phyloP scores from a whole-genome alignment of 2,797 vertebrate species.

The Peromyscus melanophrys region DNA sequence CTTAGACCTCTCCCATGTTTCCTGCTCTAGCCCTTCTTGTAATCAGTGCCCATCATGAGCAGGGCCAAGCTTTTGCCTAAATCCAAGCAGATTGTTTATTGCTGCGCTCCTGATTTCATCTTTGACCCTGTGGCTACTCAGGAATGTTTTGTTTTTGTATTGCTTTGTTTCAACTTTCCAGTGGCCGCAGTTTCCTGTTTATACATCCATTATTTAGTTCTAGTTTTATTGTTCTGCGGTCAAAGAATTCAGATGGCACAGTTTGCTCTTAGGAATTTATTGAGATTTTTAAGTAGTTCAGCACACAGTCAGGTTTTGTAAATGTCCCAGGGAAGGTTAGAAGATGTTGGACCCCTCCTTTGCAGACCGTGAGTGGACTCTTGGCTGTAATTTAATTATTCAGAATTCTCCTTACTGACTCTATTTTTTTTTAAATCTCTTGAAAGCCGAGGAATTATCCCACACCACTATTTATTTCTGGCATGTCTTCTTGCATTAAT shows the following conservation, averaged over 20 bases:
- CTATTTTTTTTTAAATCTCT: not conserved
- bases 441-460: not conserved
- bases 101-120: not conserved
- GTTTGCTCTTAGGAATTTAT: not conserved
- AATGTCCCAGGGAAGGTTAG: not conserved
- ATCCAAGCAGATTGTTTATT: not conserved
- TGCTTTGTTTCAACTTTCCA: constrained; percentile 51
- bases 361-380: fast-evolving
- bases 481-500: not conserved
- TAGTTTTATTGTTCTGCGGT: not conserved
- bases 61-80: not conserved
- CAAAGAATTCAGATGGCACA: not conserved
- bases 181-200: constrained; percentile 61
- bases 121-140: not conserved
- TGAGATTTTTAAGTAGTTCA: constrained; percentile 27
- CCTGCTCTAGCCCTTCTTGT: fast-evolving
- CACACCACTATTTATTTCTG: not conserved
- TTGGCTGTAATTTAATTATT: not conserved
- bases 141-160: constrained; percentile 50
- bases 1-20: not conserved
- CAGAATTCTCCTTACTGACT: not conserved
- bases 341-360: not conserved
- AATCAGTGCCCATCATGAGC: fast-evolving
- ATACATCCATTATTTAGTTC: not conserved
- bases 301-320: not conserved